Percentiles rank a stretch among this genome's conserved stretches.
Evolutionary conservation across 2,113 vertebrate genomes (phyloP).

Genomic region (Pristiophorus japonicus): DNA sequence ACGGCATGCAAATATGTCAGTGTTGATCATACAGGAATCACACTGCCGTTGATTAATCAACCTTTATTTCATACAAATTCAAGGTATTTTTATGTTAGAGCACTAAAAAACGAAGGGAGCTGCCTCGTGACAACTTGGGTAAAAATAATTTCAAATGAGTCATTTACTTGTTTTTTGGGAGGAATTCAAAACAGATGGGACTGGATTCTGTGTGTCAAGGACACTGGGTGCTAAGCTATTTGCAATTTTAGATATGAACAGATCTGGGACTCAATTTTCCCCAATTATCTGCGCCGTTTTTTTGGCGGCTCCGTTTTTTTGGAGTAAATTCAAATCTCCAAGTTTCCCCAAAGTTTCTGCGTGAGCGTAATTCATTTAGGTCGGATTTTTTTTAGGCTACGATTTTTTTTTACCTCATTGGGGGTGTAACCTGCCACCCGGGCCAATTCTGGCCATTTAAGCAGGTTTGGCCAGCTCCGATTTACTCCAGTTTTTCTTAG

Average conservation of each 20-base stretch:
- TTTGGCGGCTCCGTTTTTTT: no score
- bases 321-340: no score
- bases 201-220: not conserved
- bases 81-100: not conserved
- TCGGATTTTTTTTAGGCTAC: no score
- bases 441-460: no score
- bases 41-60: not conserved
- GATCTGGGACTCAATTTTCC: no score
- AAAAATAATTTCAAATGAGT: conserved; percentile 3
- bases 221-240: not conserved
- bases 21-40: not conserved
- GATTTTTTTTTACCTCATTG: no score
- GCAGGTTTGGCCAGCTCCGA: no score
- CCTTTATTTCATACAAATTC: not conserved
- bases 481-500: no score
- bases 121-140: not conserved
- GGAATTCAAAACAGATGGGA: not conserved
- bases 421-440: no score
- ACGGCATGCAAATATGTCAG: not conserved
- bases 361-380: no score
- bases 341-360: no score
- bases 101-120: not conserved
- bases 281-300: no score
- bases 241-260: not conserved
- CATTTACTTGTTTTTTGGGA: not conserved